phyloP scores from a whole-genome alignment of 2,797 vertebrate species.

The Macropodus opercularis region DNA sequence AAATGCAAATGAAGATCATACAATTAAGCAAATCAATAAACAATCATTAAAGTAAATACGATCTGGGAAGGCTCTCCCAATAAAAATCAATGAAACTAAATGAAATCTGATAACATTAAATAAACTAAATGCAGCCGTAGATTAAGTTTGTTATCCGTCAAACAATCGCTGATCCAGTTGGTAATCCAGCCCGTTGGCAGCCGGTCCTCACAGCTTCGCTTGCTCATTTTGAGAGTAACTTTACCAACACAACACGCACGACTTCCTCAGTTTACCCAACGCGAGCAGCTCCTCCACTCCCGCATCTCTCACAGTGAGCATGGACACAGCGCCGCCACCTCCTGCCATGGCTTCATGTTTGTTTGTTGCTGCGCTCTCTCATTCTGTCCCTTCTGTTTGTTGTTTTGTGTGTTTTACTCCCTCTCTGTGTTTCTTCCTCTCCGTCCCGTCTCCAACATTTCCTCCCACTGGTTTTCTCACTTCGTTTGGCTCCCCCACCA shows the following conservation, averaged over 20 bases:
- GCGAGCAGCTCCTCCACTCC: conserved; percentile 57
- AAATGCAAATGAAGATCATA: too few species aligned
- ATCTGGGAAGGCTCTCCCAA: too few species aligned
- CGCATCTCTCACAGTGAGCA: conserved; percentile 52
- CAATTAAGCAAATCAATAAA: too few species aligned
- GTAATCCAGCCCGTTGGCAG: conserved; percentile 60
- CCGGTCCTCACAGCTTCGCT: conserved; percentile 44
- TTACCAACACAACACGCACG: conserved; percentile 48
- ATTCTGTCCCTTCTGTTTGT: conserved; percentile 78
- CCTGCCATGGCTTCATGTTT: conserved; percentile 69
- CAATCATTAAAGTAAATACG: too few species aligned
- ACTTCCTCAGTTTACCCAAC: conserved; percentile 66
- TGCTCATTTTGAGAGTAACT: conserved; percentile 66
- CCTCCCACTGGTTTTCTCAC: conserved; percentile 58
- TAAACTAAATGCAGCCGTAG: too few species aligned
- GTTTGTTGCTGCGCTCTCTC: conserved; percentile 70
- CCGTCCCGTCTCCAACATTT: conserved; percentile 35
- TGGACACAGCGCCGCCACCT: conserved; percentile 59
- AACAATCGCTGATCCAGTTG: conserved; percentile 56
- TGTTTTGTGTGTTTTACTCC: conserved; percentile 66
- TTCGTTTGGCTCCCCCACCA: conserved; percentile 44
- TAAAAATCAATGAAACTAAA: too few species aligned
- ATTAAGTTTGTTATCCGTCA: conserved; percentile 26
- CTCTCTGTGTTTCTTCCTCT: conserved; percentile 55
- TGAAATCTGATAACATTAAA: too few species aligned